Evolutionary conservation across 2,797 vertebrate species (phyloP).

Genomic region (Glossophaga mutica): DNA sequence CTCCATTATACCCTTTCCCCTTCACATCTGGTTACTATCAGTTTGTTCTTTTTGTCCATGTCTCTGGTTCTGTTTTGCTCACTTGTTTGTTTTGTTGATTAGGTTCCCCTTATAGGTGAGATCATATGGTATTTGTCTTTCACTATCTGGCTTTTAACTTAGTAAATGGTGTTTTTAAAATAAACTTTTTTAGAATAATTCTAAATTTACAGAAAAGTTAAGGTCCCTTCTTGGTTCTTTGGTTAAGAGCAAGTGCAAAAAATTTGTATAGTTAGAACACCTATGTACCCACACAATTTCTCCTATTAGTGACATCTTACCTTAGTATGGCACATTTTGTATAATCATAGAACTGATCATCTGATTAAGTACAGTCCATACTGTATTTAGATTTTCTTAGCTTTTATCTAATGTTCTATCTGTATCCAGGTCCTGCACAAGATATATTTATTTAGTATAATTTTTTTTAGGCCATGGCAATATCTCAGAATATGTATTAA

Average conservation of each 20-base stretch:
- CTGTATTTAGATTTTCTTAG: not conserved
- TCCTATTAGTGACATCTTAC: not conserved
- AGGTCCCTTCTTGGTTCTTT: not conserved
- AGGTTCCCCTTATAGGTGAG: too few species aligned
- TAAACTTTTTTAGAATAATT: not conserved
- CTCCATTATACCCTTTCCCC: too few species aligned
- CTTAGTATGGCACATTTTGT: not conserved
- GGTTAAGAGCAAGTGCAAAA: not conserved
- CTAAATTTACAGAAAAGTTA: not conserved
- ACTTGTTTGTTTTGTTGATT: too few species aligned
- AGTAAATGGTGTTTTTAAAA: not conserved
- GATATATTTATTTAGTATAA: not conserved
- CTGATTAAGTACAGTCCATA: not conserved
- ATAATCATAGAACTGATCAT: not conserved
- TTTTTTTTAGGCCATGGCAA: not conserved
- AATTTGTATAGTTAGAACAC: not conserved
- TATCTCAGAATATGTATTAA: not conserved
- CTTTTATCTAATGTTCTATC: not conserved
- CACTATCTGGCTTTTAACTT: not conserved
- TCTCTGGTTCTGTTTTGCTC: too few species aligned
- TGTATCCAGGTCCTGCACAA: not conserved
- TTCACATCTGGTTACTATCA: too few species aligned
- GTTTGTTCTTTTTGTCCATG: too few species aligned
- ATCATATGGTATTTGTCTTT: too few species aligned
- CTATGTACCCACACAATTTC: not conserved